Percentiles rank a stretch among this genome's conserved stretches.
phyloP scores from a whole-genome alignment of 2,113 vertebrate species.

The Anser cygnoides region DNA sequence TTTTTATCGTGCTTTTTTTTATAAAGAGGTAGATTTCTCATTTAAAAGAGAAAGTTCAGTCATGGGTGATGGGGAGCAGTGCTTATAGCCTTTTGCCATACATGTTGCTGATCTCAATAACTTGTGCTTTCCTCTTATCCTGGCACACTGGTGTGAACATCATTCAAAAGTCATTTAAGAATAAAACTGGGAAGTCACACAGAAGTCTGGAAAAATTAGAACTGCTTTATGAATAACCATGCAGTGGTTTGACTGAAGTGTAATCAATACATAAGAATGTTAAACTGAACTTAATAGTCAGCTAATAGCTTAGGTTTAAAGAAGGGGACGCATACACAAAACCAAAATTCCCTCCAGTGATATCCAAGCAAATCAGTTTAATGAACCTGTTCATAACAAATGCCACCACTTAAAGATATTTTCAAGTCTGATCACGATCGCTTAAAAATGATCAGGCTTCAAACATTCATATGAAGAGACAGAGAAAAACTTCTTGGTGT shows the following conservation, averaged over 20 bases:
- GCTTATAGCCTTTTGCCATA: not conserved
- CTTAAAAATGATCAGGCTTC: not conserved
- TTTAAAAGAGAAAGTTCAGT: not conserved
- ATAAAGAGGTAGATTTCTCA: not conserved
- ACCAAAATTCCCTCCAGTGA: not conserved
- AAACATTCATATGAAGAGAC: not conserved
- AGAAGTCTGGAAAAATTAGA: not conserved
- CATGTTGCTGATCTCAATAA: not conserved
- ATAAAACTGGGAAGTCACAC: not conserved
- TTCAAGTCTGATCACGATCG: not conserved
- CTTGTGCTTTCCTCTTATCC: not conserved
- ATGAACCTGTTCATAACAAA: not conserved
- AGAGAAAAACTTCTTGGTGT: not conserved
- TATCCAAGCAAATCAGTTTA: not conserved
- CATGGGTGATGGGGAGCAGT: not conserved
- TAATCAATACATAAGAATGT: not conserved
- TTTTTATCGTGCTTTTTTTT: not conserved
- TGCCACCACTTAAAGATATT: not conserved
- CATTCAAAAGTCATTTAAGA: not conserved
- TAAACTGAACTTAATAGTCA: not conserved
- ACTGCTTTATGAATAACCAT: not conserved
- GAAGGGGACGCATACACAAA: not conserved
- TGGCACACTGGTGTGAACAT: not conserved
- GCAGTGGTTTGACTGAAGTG: not conserved
- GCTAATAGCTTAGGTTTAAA: not conserved